Evolutionary conservation across 2,888 invertebrate genomes (phyloP).

Genomic region (Heliconius ethilla): DNA sequence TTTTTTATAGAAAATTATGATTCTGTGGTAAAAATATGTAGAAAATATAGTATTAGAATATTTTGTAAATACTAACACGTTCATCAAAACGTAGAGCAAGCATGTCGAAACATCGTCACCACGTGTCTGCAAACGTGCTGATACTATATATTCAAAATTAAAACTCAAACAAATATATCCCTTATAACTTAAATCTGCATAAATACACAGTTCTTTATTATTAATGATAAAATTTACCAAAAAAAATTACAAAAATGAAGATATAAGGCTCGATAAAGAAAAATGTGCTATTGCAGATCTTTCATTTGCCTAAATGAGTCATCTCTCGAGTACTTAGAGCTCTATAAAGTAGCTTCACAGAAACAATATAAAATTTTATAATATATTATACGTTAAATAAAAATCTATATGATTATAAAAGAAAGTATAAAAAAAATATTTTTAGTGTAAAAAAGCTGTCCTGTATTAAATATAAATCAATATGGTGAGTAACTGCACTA

Average conservation of each 20-base stretch:
- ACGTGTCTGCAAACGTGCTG: slow-evolving; percentile 11
- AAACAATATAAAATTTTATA: background rate
- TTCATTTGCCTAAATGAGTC: slow-evolving; percentile 15
- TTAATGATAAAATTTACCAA: background rate
- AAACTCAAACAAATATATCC: background rate
- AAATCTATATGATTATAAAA: background rate
- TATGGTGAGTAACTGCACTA: slow-evolving; percentile 77
- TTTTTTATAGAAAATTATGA: background rate
- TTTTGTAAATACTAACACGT: too few relatives aligned
- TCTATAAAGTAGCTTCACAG: background rate
- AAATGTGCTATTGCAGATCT: slow-evolving; percentile 17
- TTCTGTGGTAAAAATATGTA: background rate
- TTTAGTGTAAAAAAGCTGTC: slow-evolving; percentile 41
- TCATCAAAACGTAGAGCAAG: background rate
- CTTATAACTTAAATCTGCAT: background rate
- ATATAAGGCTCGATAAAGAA: background rate
- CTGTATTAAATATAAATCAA: slow-evolving; percentile 58
- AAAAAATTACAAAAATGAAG: background rate
- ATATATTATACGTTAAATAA: background rate
- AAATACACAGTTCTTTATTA: background rate
- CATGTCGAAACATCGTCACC: background rate
- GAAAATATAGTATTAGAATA: background rate
- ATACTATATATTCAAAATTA: background rate
- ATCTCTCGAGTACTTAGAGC: slow-evolving; percentile 1
- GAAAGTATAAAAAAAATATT: background rate